Conservation (phyloP, 1,140 invertebrate genomes). For the Drosophila aff. region DNA sequence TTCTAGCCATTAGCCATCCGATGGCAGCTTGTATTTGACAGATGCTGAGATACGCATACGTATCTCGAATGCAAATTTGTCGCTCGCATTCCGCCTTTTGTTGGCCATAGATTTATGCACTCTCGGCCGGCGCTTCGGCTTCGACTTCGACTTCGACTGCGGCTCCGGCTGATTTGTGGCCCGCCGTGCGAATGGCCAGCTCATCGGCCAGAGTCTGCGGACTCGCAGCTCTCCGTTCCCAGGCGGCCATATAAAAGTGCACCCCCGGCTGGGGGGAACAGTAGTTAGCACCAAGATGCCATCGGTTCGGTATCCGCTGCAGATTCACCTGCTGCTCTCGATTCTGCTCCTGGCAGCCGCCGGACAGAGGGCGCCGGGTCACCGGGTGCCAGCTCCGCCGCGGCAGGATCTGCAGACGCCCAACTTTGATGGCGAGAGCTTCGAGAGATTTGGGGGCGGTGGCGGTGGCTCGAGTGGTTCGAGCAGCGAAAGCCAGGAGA, state of each 20-base stretch:
- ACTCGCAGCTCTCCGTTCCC: neutral
- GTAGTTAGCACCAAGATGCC: constrained; percentile 43
- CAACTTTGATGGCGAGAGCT: constrained; percentile 41
- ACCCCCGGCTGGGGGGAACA: neutral
- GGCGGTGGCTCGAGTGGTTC: too few species aligned
- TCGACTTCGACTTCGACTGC: neutral
- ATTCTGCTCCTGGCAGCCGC: neutral
- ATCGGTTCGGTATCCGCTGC: constrained; percentile 23
- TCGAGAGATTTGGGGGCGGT: constrained; percentile 26
- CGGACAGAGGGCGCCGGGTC: constrained; percentile 10
- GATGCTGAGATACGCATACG: constrained; percentile 6
- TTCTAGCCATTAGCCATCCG: constrained; percentile 2
- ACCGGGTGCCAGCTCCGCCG: constrained; percentile 10
- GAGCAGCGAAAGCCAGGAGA: constrained; percentile 17
- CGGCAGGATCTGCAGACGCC: constrained; percentile 32
- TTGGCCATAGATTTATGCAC: constrained; percentile 56
- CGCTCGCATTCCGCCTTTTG: constrained; percentile 28
- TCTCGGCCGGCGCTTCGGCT: constrained; percentile 18
- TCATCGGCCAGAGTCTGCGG: neutral
- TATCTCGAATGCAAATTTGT: constrained; percentile 52
- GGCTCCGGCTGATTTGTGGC: constrained; percentile 45
- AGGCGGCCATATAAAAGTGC: constrained; percentile 29
- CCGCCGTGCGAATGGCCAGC: constrained; percentile 25
- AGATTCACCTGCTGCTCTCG: constrained; percentile 28
- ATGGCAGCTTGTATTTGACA: constrained; percentile 5